Percentiles rank a stretch among this genome's conserved stretches.
phyloP scores from a whole-genome alignment of 2,888 invertebrate genomes.

The Hipparchia semele region DNA sequence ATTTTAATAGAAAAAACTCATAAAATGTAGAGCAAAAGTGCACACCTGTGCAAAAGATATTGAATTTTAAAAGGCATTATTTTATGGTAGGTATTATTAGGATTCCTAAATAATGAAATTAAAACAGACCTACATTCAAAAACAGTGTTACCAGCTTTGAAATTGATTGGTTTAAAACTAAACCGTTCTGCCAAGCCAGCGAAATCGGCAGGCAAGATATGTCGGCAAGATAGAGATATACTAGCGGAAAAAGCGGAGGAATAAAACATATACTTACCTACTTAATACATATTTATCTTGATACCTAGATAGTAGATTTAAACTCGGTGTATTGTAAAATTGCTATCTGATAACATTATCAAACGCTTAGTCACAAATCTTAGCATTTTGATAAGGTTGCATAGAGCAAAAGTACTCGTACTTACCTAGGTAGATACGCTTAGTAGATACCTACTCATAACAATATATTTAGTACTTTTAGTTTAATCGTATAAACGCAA shows the following conservation, averaged over 20 bases:
- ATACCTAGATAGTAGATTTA: not conserved
- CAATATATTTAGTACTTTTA: not conserved
- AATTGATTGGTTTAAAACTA: no score
- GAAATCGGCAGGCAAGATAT: no score
- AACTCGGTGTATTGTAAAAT: not conserved
- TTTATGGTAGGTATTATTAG: no score
- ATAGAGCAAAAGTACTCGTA: not conserved
- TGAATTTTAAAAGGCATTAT: no score
- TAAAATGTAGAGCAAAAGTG: not conserved
- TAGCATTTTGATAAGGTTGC: conserved; percentile 29
- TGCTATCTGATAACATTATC: conserved; percentile 24
- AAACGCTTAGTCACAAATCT: conserved; percentile 27
- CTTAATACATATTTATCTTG: no score
- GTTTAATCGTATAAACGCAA: conserved; percentile 11
- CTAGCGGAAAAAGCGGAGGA: no score
- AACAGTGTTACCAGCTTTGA: no score
- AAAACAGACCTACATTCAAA: no score
- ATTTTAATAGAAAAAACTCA: not conserved
- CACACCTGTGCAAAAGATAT: not conserved
- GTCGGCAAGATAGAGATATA: no score
- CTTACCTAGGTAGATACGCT: not conserved
- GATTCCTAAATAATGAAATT: no score
- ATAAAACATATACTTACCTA: no score
- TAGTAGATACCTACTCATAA: not conserved
- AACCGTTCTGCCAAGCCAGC: no score